Base-by-base conservation (phyloP, 2,113 vertebrate genomes). In the Zosterops borbonicus region DNA sequence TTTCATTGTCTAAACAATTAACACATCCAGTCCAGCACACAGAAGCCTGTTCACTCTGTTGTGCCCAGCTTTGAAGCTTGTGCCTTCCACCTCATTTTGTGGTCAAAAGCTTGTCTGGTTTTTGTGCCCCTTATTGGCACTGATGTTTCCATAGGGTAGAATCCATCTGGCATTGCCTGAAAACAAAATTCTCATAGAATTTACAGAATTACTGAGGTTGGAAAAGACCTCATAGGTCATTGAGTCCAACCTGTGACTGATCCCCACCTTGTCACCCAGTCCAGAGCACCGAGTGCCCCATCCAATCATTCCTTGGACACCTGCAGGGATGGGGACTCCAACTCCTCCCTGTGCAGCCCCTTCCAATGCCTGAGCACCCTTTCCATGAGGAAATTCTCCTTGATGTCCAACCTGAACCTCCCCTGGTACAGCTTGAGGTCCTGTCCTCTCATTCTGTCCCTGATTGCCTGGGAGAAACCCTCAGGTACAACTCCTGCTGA, bases 171-270 rank as follows among this genome's bases (percentile, higher is more conserved):
- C 3, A 11, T 50, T 42, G 59, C 5, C 37, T 11, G 47, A 6
- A 76, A 83, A 16, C 19, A 44, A 68, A 46, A 14, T 53, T 69
- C 46, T 68, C 27, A 68, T 44, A 31, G 18, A 50, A 31, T 21
- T 42, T 37, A 31, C 14, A 44, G 28, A 42, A 50, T 42, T 25
- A 37, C 7, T 33, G 71, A 46, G 18, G 18, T 28, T 60, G 46
- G 33, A 37, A 68, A 68, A 37, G 33, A 39, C 12, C 9, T 60
- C 3, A 0, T 18, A 33, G 33, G 37, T 37, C 46, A 23, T 37
- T 0, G 1, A 60, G 37, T 46, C 53, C 46, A 60, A 9, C 12
- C 18, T 46, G 39, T 52, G 39, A 7, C 33, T 1, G 0, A 33
- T 46, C 14, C 14, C n/a, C 33, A 60, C 28, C 7, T 8, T 19